Evolutionary conservation across 2,888 invertebrate genomes (phyloP), one percentile per base, ranked within the genome.

Genomic region (Xestia ashworthii): DNA sequence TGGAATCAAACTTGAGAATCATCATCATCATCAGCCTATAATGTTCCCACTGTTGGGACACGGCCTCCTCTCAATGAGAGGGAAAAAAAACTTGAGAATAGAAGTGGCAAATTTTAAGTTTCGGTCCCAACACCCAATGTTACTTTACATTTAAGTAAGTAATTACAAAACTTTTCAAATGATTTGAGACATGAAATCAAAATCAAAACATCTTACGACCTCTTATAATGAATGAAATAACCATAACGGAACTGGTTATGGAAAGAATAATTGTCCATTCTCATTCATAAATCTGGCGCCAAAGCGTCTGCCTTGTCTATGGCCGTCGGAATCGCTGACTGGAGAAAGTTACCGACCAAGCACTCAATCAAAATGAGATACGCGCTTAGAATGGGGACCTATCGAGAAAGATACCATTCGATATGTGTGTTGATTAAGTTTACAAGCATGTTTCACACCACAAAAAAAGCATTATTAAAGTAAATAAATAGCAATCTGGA

Each of bases 221-320:
- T 70, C 60, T 48, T 44, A 11, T 38, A 67, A 19, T 71, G 72
- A 84, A 84, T 84, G 81, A 73, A 79, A 73, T 70, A 82, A 74
- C 75, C 62, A 82, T 82, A 76, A 79, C 67, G 75, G 58, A 81
- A 80, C 76, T 82, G 78, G 76, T 78, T 80, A 68, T 78, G 73
- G 74, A 82, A 87, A 83, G 74, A 87, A 90, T 88, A 88, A 89
- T 87, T 87, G 77, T 84, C 85, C 87, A 89, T 89, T 89, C 89
- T 89, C 93, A 94, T 95, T 94, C 93, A 93, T 92, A 89, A 89
- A 85, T 83, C 73, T 82, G 94, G 94, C 95, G 95, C 94, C 95
- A 83, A 78, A 74, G 83, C 81, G 95, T 95, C 95, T 95, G 89
- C 83, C 81, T 85, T 77, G 76, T 76, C 86, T 86, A 81, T 87